Evolutionary conservation across 2,888 invertebrate species (phyloP).

Genomic region (Strigamia crassipes): DNA sequence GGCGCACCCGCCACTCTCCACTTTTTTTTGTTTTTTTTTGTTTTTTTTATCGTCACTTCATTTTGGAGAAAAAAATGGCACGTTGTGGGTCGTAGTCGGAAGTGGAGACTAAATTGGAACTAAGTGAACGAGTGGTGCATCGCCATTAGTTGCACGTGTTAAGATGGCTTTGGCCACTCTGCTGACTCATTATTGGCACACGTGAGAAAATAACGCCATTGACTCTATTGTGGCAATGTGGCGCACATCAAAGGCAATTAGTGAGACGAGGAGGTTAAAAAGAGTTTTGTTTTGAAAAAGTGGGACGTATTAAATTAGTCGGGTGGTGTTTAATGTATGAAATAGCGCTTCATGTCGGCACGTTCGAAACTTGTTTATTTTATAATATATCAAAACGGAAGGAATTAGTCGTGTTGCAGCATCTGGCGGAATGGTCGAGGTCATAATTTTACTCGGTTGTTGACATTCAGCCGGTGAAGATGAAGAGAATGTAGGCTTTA

Average conservation of each 20-base stretch:
- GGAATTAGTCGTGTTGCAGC: slow-evolving; percentile 14
- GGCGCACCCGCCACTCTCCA: not conserved
- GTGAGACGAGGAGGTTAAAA: not conserved
- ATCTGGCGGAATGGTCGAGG: slow-evolving; percentile 24
- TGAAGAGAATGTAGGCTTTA: slow-evolving; percentile 33
- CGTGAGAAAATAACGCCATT: slow-evolving; percentile 40
- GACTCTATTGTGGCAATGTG: slow-evolving; percentile 31
- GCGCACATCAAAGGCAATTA: slow-evolving; percentile 25
- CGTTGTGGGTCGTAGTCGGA: not conserved
- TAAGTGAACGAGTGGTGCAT: slow-evolving; percentile 40
- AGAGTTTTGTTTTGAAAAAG: not conserved
- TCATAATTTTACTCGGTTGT: slow-evolving; percentile 13
- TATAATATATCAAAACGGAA: slow-evolving; percentile 12
- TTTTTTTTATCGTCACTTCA: not conserved
- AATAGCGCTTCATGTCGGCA: not conserved
- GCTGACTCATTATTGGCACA: slow-evolving; percentile 42
- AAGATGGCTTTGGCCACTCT: slow-evolving; percentile 12
- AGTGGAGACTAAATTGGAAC: slow-evolving; percentile 28
- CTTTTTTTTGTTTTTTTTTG: no score
- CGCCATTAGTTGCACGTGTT: slow-evolving; percentile 42
- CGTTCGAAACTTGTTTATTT: slow-evolving; percentile 19
- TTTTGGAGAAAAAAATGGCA: not conserved
- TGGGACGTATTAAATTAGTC: not conserved
- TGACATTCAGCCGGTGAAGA: slow-evolving; percentile 42
- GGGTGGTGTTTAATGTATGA: not conserved